Evolutionary conservation across 2,797 vertebrate genomes (phyloP).

Genomic region (Ptychobarbus kaznakovi): DNA sequence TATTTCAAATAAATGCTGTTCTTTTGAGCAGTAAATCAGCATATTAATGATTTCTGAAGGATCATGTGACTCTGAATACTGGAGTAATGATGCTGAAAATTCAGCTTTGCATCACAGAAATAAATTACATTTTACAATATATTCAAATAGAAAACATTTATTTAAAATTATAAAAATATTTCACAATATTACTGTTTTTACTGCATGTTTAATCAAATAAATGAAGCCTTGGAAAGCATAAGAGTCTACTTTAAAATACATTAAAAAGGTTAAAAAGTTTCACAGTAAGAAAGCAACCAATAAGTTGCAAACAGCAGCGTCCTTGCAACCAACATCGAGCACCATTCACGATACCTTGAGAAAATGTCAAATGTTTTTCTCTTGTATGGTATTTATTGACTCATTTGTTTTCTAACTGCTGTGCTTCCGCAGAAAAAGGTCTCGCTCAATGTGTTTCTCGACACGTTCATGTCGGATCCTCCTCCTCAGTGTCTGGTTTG

Average conservation of each 20-base stretch:
- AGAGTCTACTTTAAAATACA: neutral
- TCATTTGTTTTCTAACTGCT: conserved; percentile 33
- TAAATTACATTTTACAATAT: neutral
- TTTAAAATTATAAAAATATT: neutral
- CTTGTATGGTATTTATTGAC: neutral
- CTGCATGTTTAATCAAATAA: neutral
- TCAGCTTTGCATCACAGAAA: neutral
- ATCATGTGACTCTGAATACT: neutral
- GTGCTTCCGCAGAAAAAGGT: conserved; percentile 88
- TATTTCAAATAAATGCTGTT: neutral
- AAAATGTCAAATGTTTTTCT: neutral
- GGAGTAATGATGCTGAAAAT: neutral
- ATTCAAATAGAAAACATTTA: neutral
- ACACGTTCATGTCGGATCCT: conserved; percentile 97
- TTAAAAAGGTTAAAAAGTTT: neutral
- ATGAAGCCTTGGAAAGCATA: neutral
- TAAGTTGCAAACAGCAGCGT: neutral
- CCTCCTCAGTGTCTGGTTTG: conserved; percentile 98
- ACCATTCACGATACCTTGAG: neutral
- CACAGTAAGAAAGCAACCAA: neutral
- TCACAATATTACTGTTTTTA: neutral
- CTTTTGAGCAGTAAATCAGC: neutral
- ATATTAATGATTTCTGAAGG: neutral
- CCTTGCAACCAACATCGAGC: neutral
- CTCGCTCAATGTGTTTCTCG: conserved; percentile 95